phyloP scores from a whole-genome alignment of 2,888 invertebrate species.

The Ashinkailepas kermadecensis region DNA sequence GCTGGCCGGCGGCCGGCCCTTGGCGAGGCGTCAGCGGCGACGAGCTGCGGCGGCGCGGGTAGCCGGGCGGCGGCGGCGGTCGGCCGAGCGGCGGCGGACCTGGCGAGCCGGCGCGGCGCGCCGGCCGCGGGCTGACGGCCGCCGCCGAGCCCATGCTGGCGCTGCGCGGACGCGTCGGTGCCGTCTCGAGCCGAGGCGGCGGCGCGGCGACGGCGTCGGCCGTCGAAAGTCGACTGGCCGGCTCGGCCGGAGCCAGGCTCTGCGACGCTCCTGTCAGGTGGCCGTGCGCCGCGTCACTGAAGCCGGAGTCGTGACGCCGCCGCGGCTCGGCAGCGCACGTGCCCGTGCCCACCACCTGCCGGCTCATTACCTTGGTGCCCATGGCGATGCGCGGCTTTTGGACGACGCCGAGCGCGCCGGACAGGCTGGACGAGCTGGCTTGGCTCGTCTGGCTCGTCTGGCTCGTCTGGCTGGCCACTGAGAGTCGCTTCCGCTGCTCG shows the following conservation, averaged over 20 bases:
- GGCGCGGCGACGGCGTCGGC: background rate
- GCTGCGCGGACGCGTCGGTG: conserved; percentile 29
- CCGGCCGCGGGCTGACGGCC: background rate
- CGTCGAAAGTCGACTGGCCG: background rate
- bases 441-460: conserved; percentile 33
- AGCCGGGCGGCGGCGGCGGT: background rate
- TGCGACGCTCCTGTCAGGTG: conserved; percentile 24
- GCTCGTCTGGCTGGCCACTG: conserved; percentile 34
- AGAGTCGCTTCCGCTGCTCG: conserved; percentile 34
- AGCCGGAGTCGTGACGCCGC: conserved; percentile 21
- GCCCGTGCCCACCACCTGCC: conserved; percentile 21
- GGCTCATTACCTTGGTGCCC: conserved; percentile 39
- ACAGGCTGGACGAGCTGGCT: conserved; percentile 29
- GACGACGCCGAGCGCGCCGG: conserved; percentile 28
- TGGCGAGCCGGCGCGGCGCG: conserved; percentile 17
- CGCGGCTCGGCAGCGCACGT: background rate
- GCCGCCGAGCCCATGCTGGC: conserved; percentile 31
- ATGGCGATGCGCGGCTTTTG: conserved; percentile 39
- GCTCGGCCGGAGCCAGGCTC: background rate
- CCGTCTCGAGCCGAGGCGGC: conserved; percentile 19
- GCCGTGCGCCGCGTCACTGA: conserved; percentile 28
- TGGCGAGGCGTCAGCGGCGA: background rate
- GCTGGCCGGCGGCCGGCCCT: background rate
- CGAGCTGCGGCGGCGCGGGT: background rate
- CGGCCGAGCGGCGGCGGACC: conserved; percentile 13